Conservation (phyloP, 2,113 vertebrate species). For the Charina bottae region DNA sequence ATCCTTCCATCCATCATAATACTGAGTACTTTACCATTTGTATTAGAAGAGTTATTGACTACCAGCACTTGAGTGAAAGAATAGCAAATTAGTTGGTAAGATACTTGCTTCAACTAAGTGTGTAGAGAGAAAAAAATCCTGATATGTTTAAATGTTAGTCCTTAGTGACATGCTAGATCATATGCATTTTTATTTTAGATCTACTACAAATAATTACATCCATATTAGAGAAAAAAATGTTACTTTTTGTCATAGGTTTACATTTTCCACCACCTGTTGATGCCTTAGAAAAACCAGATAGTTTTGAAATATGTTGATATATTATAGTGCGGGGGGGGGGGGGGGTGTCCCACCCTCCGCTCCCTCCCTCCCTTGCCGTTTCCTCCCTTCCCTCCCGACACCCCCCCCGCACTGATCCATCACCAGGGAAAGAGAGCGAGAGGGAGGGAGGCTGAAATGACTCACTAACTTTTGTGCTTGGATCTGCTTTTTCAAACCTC, state of each 20-base stretch:
- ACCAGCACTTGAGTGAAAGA: background rate
- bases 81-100: background rate
- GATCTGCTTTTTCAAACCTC: too few relatives aligned
- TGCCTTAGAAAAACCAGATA: background rate
- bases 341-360: too few relatives aligned
- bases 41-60: background rate
- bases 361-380: too few relatives aligned
- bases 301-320: background rate
- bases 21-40: too few relatives aligned
- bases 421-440: too few relatives aligned
- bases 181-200: background rate
- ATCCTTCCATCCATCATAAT: background rate
- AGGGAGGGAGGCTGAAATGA: too few relatives aligned
- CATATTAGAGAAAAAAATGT: slow-evolving; percentile 22
- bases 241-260: background rate
- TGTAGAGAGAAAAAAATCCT: background rate
- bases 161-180: background rate
- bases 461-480: too few relatives aligned
- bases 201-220: slow-evolving; percentile 27
- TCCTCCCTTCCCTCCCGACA: too few relatives aligned
- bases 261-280: background rate
- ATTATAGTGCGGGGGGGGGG: too few relatives aligned
- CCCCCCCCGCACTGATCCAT: too few relatives aligned
- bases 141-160: background rate
- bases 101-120: background rate